phyloP scores from a whole-genome alignment of 2,888 invertebrate species.

The Chalcosyrphus nemorum region DNA sequence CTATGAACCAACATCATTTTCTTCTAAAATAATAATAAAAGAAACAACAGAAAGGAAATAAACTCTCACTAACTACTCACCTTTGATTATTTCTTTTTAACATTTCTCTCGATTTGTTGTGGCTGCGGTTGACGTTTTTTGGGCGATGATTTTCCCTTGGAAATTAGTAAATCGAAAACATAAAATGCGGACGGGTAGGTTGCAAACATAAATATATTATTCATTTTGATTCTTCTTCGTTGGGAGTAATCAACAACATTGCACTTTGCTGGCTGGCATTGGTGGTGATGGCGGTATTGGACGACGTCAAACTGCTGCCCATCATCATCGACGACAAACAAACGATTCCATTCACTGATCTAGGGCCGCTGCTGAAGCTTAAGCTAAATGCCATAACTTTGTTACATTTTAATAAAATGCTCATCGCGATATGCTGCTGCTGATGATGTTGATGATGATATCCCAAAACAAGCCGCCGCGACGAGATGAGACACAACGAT shows the following conservation, averaged over 20 bases:
- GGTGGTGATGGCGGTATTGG: background rate
- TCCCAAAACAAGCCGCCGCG: conserved; percentile 35
- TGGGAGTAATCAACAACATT: conserved; percentile 60
- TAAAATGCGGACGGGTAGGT: conserved; percentile 71
- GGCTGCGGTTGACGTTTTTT: conserved; percentile 60
- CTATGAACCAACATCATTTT: background rate
- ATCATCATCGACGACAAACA: conserved; percentile 51
- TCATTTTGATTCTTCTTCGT: conserved; percentile 69
- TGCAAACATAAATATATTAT: conserved; percentile 66
- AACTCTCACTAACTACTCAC: conserved; percentile 62
- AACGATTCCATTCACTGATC: conserved; percentile 57
- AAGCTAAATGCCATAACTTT: conserved; percentile 37
- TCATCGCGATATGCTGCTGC: background rate
- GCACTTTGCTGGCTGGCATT: conserved; percentile 48
- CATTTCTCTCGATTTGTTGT: conserved; percentile 70
- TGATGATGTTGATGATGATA: background rate
- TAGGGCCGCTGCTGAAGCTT: conserved; percentile 20
- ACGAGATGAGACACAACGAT: conserved; percentile 18
- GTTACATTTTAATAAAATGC: conserved; percentile 20
- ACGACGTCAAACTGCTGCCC: conserved; percentile 24
- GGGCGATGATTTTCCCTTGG: conserved; percentile 56
- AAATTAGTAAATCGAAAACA: conserved; percentile 68
- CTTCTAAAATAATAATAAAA: too few species aligned
- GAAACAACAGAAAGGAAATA: too few species aligned
- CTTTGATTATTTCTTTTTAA: conserved; percentile 70